These are phyloP conservation scores for Lepidurus packardi DNA, from an alignment of 1,140 invertebrate genomes.

Conservation along the genomic window DNA sequence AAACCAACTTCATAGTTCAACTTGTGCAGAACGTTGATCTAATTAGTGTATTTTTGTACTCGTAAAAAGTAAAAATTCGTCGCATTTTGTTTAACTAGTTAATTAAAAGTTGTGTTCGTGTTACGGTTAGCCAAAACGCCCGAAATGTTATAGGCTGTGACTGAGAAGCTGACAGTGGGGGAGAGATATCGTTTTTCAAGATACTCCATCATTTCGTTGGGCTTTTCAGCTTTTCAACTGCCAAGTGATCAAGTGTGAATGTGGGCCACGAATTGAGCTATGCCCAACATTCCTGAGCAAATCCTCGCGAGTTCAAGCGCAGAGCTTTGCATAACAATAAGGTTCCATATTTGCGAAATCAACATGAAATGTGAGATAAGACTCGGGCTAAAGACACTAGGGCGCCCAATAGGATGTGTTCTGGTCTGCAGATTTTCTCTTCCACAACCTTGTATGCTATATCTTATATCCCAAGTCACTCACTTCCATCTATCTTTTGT, in stretches of 20 bases:
- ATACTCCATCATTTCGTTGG: neutral
- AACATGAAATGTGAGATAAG: neutral
- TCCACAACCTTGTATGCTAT: too few relatives aligned
- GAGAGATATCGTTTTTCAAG: constrained; percentile 3
- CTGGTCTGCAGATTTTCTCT: too few relatives aligned
- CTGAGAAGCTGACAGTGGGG: neutral
- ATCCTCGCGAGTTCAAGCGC: neutral
- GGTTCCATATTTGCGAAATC: neutral
- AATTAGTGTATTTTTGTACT: too few relatives aligned
- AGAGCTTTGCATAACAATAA: constrained; percentile 19
- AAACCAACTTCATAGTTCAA: too few relatives aligned
- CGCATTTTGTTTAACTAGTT: neutral
- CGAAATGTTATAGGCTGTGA: neutral
- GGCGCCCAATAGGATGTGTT: neutral
- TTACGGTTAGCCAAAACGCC: neutral
- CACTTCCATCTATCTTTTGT: too few relatives aligned
- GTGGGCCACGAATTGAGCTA: constrained; percentile 9
- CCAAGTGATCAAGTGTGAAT: constrained; percentile 7
- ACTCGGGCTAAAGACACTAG: neutral
- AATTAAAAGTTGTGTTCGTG: neutral
- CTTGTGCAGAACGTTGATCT: too few relatives aligned
- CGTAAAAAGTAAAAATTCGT: too few relatives aligned
- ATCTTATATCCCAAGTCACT: too few relatives aligned
- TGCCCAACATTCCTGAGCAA: neutral
- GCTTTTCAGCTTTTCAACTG: neutral